A percentile compares a stretch with the other conserved stretches of the same genome.
phyloP scores from a whole-genome alignment of 1,140 invertebrate species.

The Danaus plexippus region DNA sequence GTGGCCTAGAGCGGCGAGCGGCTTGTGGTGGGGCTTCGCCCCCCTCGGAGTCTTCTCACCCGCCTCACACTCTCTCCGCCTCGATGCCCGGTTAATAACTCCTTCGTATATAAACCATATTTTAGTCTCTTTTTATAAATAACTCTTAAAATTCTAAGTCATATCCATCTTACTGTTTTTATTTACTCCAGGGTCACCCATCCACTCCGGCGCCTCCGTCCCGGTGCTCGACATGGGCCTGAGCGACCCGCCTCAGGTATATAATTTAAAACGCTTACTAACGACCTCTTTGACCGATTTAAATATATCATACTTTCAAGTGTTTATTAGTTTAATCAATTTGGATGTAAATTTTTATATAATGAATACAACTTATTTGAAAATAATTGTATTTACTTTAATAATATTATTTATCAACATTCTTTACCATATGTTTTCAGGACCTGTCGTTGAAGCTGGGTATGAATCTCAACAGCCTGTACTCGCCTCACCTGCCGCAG shows the following conservation, averaged over 20 bases:
- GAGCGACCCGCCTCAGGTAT: constrained; percentile 13
- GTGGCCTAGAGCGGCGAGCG: constrained; percentile 69
- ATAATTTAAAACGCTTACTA: no score
- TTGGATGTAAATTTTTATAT: no score
- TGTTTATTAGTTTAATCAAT: no score
- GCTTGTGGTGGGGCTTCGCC: constrained; percentile 63
- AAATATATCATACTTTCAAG: no score
- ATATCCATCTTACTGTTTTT: neutral
- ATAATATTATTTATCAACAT: neutral
- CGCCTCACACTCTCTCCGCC: constrained; percentile 36
- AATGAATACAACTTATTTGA: neutral
- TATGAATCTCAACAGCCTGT: constrained; percentile 45
- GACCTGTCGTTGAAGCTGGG: constrained; percentile 52
- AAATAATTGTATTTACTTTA: neutral
- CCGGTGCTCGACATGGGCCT: constrained; percentile 39
- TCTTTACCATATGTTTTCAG: constrained; percentile 27
- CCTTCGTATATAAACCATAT: no score
- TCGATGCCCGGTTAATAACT: constrained; percentile 44
- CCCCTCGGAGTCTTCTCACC: constrained; percentile 54
- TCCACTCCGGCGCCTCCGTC: constrained; percentile 61
- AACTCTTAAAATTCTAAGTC: neutral
- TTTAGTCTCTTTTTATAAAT: neutral
- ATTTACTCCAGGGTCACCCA: constrained; percentile 75
- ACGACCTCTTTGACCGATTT: no score
- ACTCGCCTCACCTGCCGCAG: constrained; percentile 40